These are phyloP conservation scores for Gnathonemus echidnorhynchus DNA, from an alignment of 2,113 vertebrate species.

Conservation along the genomic window DNA sequence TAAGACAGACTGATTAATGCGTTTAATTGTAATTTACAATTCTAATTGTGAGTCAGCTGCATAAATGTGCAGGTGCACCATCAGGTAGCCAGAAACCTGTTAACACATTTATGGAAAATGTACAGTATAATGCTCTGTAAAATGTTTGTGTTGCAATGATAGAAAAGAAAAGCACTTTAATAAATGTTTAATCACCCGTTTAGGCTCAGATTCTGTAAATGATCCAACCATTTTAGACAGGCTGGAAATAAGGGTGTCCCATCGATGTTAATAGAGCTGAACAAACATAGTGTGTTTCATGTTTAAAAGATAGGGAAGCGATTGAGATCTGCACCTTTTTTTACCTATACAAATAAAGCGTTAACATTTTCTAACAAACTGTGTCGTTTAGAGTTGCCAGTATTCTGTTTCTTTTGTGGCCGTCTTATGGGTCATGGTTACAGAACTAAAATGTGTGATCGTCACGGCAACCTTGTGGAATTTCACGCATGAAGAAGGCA, in stretches of 20 bases:
- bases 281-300: slow-evolving; percentile 51
- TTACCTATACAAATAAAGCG: slow-evolving; percentile 75
- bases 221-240: slow-evolving; percentile 53
- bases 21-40: slow-evolving; percentile 60
- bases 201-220: slow-evolving; percentile 63
- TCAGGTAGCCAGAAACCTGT: slow-evolving; percentile 46
- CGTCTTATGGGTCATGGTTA: not conserved
- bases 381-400: slow-evolving; percentile 29
- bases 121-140: slow-evolving; percentile 69
- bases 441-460: not conserved
- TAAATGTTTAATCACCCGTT: slow-evolving; percentile 73
- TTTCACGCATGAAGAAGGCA: not conserved
- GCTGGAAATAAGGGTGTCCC: slow-evolving; percentile 53
- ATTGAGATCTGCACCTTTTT: slow-evolving; percentile 67
- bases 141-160: slow-evolving; percentile 66
- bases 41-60: slow-evolving; percentile 49
- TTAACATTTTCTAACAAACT: slow-evolving; percentile 67
- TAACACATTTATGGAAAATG: slow-evolving; percentile 55
- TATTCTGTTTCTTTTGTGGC: not conserved
- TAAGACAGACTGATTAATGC: slow-evolving; percentile 51
- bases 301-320: slow-evolving; percentile 50
- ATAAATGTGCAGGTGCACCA: slow-evolving; percentile 43
- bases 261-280: slow-evolving; percentile 61
- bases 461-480: not conserved
- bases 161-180: slow-evolving; percentile 72